Evolutionary conservation across 2,113 vertebrate species (phyloP), one percentile per base, ranked within the genome.

Genomic region (Prionailurus bengalensis): DNA sequence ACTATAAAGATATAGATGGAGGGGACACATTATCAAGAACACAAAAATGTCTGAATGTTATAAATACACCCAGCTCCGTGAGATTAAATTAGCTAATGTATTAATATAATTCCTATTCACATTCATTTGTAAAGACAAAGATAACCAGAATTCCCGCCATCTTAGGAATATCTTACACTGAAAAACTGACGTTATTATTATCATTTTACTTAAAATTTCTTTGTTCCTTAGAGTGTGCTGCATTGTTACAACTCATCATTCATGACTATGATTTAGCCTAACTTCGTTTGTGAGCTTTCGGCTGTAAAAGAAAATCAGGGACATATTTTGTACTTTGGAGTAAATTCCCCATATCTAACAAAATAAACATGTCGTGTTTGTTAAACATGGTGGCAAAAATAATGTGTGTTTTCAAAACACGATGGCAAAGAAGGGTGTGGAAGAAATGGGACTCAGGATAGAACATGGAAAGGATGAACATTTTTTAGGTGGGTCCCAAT

Each of bases 191-290:
- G 58, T 42, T 42, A 27, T 29, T 79, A 53, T 76, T 91, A 65
- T 61, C 58, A 61, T 83, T 95, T 96, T 36, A 55, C 39, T 93
- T 94, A 96, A 94, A 42, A 8, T 86, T 51, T 74, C 31, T 96
- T 85, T 97, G 23, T 25, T 97, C 17, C 48, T 94, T 29, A 25
- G 63, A 91, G 78, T 95, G 2, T 73, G 25, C 16, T 96, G 15
- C 25, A 95, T 45, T 86, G 14, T 80, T 90, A 89, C 29, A 31
- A 92, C 63, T 89, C 95, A 97, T 97, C 96, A 96, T 94, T 87
- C 29, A 74, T n/a, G 76, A 36, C 71, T 95, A 95, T 98, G 90
- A 48, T 96, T 73, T 95, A 73, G 87, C 0, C 7, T 53, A 96
- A 48, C 45, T 85, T 89, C 79, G 14, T 51, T 89, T 85, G 45